Evolutionary conservation across 2,888 invertebrate genomes (phyloP), one percentile per base, ranked within the genome.

Genomic region (Drosophila acutilabella): DNA sequence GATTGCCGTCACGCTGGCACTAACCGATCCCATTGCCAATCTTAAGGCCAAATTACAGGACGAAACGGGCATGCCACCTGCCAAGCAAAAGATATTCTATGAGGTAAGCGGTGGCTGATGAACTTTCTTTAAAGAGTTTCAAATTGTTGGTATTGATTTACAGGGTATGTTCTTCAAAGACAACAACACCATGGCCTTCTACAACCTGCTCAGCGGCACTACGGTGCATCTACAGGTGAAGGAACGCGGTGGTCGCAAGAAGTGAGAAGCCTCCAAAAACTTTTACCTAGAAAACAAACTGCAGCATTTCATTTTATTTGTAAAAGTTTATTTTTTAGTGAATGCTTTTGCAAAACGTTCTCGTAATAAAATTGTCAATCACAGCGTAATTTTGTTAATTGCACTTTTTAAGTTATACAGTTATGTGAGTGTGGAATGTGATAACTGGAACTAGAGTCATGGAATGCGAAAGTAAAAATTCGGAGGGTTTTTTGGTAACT

Each of bases 131-230:
- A 6, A 38, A 16, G 7, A 11, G 1, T 14, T 4, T 6, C n/a
- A 20, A 3, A 20, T 20, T 11, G 16, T 4, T 1, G 13, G 4
- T 30, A 23, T 11, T 16, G 30, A 0, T 81, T 93, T 94, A 18
- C 93, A 98, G 97, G 98, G 99, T 38, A 95, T 99, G 93, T 99
- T 99, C 94, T 97, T 99, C 94, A 99, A 99, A 92, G 99, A 99
- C 93, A 97, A 96, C 56, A 98, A 98, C 91, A 95, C 96, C 0
- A 93, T 99, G 92, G 99, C 98, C 0, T 99, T 96, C 93, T 99
- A 99, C 93, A 99, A 99, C 93, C 95, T 99, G 72, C 94, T 95
- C 10, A 96, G 96, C 36, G 97, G 97, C 57, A 96, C 96, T 0
- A 93, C 96, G 10, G 94, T 99, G 41, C 96, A 97, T 80, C 94